Base-by-base conservation (phyloP, 2,113 vertebrate genomes). In the Peromyscus californicus region DNA sequence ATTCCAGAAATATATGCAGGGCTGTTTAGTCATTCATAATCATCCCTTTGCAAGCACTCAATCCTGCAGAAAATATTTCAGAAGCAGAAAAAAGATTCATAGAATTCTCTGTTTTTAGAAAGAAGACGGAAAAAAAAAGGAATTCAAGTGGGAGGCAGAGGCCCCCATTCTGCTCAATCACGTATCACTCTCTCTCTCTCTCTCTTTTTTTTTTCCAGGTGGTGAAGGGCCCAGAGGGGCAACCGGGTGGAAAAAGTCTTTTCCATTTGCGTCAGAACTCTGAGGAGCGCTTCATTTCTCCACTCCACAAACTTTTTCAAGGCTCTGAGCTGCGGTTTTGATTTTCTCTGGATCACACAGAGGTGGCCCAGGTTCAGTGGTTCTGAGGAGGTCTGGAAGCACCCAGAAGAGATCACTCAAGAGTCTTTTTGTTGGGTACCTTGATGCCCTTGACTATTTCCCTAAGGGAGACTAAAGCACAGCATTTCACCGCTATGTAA, bases 11-110 rank as follows among this genome's bases (percentile, higher is more conserved):
- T 98, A 96, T 98, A 97, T 91, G 95, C 97, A 95, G 3, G 95
- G 94, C 98, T 97, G 96, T 98, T 98, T 99, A 98, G 98, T 98
- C 97, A 98, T 99, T 98, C 98, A 98, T 98, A 98, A 98, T 98
- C 98, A 97, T 96, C 86, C 59, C 97, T 98, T 98, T 98, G 97
- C 98, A 98, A 98, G 98, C 92, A 91, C 98, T 94, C 97, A 0
- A 94, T 97, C 97, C 97, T 98, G 96, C 93, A 94, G 90, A 97
- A 97, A 95, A 97, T 98, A 97, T 61, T 97, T 98, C 97, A 98
- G 98, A 98, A 97, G 94, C 5, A 91, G 91, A 95, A 96, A 67
- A 98, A 98, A 88, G 97, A 94, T 98, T 96, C 98, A 97, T 96
- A 97, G 98, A 98, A 98, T 98, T 98, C 98, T 96, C 97, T 97